Evolutionary conservation across 1,140 invertebrate genomes (phyloP), one percentile per base, ranked within the genome.

Genomic region (Achroia grisella): DNA sequence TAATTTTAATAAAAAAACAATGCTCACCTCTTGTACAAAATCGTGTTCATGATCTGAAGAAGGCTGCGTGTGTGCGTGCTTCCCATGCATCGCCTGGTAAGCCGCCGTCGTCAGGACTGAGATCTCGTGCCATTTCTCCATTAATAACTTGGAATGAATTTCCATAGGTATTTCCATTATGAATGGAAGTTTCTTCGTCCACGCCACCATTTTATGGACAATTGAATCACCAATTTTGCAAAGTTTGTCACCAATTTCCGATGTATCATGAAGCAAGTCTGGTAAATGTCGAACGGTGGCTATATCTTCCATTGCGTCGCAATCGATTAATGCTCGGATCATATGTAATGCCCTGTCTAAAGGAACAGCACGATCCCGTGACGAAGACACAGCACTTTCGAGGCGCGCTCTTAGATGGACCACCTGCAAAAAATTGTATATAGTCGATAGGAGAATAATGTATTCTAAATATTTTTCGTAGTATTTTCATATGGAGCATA

Each of bases 51-150:
- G 82, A 52, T 87, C 85, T 34, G 74, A 63, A 44, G 86, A 76
- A 50, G 81, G 76, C 44, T 76, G 66, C 87, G 89, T 62, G 87
- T 88, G 76, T 33, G 84, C 80, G 8, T 88, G 86, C 56, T 88
- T 89, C 48, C 93, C 93, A 56, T 96, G 93, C 86, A 97, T 95
- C 37, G 95, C 95, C 71, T 97, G 95, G 73, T 96, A 98, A 27
- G 96, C 95, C 35, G 94, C 96, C 12, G 95, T 97, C 29, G 95
- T 97, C 48, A 98, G 88, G 43, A 98, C 95, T 54, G 98, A 89
- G 44, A 98, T 92, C 88, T 98, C 95, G 79, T 98, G 96, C 97
- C 97, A 99, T 82, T 98, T 97, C 80, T 98, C 95, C 54, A 97
- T 98, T 52, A 99, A 89, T 54, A 99, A 89, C 83, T 95, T 93